Conservation (phyloP, 2,888 invertebrate species). For the Tinea semifulvella region DNA sequence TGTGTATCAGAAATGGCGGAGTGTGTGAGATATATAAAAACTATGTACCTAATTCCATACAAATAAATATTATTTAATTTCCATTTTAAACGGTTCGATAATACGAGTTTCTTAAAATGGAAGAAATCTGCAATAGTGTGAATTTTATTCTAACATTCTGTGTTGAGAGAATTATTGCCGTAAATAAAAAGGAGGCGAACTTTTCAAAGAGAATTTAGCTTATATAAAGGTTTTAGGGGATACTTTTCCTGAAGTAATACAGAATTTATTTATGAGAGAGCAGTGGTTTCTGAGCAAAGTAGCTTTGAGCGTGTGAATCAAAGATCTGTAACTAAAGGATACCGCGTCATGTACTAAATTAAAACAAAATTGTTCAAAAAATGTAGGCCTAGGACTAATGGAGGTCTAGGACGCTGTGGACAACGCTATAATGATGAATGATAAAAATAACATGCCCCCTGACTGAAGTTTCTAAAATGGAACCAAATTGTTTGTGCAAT, state of each 20-base stretch:
- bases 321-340: no score
- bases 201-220: conserved; percentile 14
- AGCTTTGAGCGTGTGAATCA: conserved; percentile 10
- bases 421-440: no score
- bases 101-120: background rate
- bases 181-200: conserved; percentile 12
- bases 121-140: conserved; percentile 1
- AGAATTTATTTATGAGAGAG: conserved; percentile 13
- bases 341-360: no score
- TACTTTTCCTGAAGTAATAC: conserved; percentile 12
- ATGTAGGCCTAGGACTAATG: no score
- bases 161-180: conserved; percentile 10
- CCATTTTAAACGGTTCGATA: background rate
- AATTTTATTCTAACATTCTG: conserved; percentile 8
- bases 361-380: no score
- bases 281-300: conserved; percentile 10
- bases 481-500: no score
- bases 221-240: conserved; percentile 9
- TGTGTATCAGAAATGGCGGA: no score
- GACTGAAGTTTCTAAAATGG: no score
- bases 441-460: no score
- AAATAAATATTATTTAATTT: conserved; percentile 1
- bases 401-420: no score
- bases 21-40: no score
- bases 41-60: no score